Base-by-base conservation (phyloP, 2,113 vertebrate genomes). In the Cebus imitator region DNA sequence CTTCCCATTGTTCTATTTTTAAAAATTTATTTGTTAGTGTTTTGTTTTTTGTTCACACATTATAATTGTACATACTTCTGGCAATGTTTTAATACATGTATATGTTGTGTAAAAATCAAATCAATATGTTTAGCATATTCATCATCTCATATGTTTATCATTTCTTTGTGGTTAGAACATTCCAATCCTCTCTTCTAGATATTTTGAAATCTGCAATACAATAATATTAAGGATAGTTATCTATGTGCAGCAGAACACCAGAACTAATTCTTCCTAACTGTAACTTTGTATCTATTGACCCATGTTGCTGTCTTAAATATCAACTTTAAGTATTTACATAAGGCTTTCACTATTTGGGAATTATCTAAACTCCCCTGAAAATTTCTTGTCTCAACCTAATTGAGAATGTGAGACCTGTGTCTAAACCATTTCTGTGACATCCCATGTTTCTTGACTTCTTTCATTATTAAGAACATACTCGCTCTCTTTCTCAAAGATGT, bases 361-460 rank as follows among this genome's bases (percentile, higher is more conserved):
- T 93, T 50, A 35, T 23, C 18, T 90, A 16, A 73, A 40, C 13
- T 82, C 35, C 52, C 45, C 21, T n/a, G n/a, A 4, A 18, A 20
- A 45, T 88, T 79, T 66, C 25, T 70, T 85, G 20, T 64, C 87
- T 93, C 75, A n/a, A n/a, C 80, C 40, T 97, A 61, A 68, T 75
- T 72, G 30, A 43, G 45, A 37, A 37, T 43, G 11, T 0, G 0
- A 10, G 6, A 3, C 17, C 45, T 50, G 3, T 30, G 30, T 64
- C 5, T 68, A 66, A 89, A 37, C 18, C 27, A 86, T 82, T 88
- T 87, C 50, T 55, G 8, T 50, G 57, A 37, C 16, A 10, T 45
- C 8, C 1, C 40, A 4, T 87, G 13, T 89, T 93, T 79, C 52
- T 89, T 85, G 16, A 27, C 32, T n/a, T 35, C 11, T 68, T 58